phyloP scores from a whole-genome alignment of 23 tunicate species.

The Halocynthia aurantium region DNA sequence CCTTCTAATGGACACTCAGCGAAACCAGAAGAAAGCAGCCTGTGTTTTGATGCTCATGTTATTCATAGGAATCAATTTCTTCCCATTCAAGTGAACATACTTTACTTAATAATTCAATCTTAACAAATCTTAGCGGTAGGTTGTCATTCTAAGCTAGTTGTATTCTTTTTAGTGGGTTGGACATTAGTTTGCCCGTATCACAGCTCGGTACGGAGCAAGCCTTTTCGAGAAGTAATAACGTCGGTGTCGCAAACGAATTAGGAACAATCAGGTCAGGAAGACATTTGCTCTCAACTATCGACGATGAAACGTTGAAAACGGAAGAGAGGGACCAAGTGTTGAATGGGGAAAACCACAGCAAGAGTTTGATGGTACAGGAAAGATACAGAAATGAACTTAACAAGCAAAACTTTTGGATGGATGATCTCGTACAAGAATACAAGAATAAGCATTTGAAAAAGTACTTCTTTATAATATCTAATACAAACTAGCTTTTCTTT shows the following conservation, averaged over 20 bases:
- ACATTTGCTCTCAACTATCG: neutral
- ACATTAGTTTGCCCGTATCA: no score
- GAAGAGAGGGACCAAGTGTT: neutral
- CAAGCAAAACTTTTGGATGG: constrained; percentile 46
- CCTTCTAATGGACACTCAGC: neutral
- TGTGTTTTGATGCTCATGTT: constrained; percentile 60
- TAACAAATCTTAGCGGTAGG: no score
- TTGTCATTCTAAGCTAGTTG: no score
- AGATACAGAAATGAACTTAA: neutral
- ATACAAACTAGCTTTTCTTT: neutral
- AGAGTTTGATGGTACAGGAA: neutral
- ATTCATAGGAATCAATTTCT: constrained; percentile 50
- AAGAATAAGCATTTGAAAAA: constrained; percentile 47
- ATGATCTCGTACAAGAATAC: constrained; percentile 56
- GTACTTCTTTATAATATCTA: constrained; percentile 10
- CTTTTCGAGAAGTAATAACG: no score
- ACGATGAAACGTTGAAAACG: neutral
- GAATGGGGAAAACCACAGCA: neutral
- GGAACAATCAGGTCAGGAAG: neutral
- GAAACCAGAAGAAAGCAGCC: constrained; percentile 44
- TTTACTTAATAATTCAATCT: neutral
- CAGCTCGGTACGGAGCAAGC: no score
- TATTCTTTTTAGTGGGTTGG: no score
- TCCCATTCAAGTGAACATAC: constrained; percentile 19
- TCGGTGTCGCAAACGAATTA: neutral